Base-by-base conservation (phyloP, 2,888 invertebrate species). In the Amblyjoppa proteus region DNA sequence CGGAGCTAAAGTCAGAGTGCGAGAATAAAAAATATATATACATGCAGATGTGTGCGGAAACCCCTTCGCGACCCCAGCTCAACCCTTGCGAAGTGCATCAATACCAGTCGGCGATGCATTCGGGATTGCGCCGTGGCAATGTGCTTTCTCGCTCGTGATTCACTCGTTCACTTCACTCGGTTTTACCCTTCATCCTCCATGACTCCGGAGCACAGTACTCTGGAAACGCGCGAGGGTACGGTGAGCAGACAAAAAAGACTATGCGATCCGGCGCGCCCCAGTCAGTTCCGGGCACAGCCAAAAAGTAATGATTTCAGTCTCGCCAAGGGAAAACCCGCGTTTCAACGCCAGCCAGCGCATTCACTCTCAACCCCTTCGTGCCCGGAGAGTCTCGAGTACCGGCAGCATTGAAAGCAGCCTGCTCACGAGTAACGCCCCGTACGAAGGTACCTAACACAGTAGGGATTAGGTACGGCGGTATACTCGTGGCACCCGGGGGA, bases 231-330 rank as follows among this genome's bases (percentile, higher is more conserved):
- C 45, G 68, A 38, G 73, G n/a, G 7, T 6, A 38, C 34, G 69
- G 20, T 16, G 61, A 49, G 64, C 56, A 34, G 70, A 75, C 34
- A 69, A 75, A 74, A 81, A 80, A 31, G 75, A 31, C 25, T 66
- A 45, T 16, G 68, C 49, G 73, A 68, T 66, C 53, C 68, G 28
- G 66, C 53, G 51, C 53, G 56, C 25, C 34, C 49, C 49, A 58
- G 76, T 53, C 84, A 74, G 81, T 73, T 69, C 69, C 71, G 56
- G 68, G 84, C 70, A 58, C 38, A 75, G 74, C 81, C 81, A 66
- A 85, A 85, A 85, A 85, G 85, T 79, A 85, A 85, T 85, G 85
- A 85, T 82, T 82, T 79, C 85, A 82, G 85, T 82, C 80, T 81
- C 81, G 73, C 78, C 81, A 66, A 79, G 79, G 69, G 78, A 70